Conservation (phyloP, 2,113 vertebrate species). For the Holacanthus passer region DNA sequence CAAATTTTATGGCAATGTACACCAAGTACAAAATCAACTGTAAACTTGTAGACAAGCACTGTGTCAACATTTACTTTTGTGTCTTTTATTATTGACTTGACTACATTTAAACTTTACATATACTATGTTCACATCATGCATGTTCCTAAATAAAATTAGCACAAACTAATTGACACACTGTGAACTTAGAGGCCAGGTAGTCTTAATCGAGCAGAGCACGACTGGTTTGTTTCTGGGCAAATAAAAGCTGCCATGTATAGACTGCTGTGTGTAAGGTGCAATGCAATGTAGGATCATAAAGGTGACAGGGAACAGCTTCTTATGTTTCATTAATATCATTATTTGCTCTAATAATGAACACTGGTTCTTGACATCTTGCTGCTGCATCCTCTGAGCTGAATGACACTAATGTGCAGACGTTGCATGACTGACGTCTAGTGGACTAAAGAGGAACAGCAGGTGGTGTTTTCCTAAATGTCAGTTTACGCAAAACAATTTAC, state of each 20-base stretch:
- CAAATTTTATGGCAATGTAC: background rate
- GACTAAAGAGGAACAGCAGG: background rate
- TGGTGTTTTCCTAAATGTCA: background rate
- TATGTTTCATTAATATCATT: background rate
- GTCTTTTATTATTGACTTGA: background rate
- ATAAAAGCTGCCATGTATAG: background rate
- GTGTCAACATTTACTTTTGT: background rate
- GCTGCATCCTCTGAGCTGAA: background rate
- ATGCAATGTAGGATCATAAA: no score
- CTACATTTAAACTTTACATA: background rate
- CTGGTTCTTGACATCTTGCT: background rate
- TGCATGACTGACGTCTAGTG: conserved; percentile 1
- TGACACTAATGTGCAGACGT: background rate
- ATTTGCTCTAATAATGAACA: background rate
- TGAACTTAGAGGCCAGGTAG: background rate
- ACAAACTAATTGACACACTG: background rate
- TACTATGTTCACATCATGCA: background rate
- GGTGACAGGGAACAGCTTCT: no score
- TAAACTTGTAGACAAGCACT: background rate
- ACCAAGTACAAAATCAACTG: background rate
- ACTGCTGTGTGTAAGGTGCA: background rate
- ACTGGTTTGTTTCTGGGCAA: background rate
- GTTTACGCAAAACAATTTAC: background rate
- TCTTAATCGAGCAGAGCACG: background rate
- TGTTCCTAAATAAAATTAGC: background rate